Base-by-base conservation (phyloP, 2,113 vertebrate species). In the Brachyhypopomus gauderio region DNA sequence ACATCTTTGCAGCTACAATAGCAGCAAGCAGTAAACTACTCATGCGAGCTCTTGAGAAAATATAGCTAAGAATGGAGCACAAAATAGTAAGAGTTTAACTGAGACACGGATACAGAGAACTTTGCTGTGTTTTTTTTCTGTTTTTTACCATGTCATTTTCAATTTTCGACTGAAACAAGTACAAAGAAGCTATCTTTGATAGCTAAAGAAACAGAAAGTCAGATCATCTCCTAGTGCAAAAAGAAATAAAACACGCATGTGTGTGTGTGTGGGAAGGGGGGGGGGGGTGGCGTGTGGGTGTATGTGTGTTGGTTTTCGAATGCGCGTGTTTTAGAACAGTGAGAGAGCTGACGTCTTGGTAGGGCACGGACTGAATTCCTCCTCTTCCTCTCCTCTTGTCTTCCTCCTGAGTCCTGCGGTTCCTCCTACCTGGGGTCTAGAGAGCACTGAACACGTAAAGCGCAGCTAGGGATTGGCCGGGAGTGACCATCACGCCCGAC, bases 361-460 rank as follows among this genome's bases (percentile, higher is more conserved):
- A 72, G 67, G 73, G 55, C 58, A 55, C 69, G 41, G 48, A 45
- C 77, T 84, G 70, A 52, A 36, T 34, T 73, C 59, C 70, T 80
- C 78, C 48, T 80, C 69, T 80, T 72, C 52, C 41, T 38, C 41
- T 72, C 74, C 71, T 67, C 48, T 45, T 70, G 59, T 45, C 38
- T 48, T 38, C 55, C 69, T 63, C 71, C 36, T 45, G 64, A 71
- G 70, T 72, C 41, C 48, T 59, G 48, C 77, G 55, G 4, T n/a
- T 75, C 66, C 64, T 72, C 72, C 52, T 72, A 60, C 77, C 66
- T 75, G 78, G 79, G 69, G 78, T 73, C 69, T 62, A 64, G 62
- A 80, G 75, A 77, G 79, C 79, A 80, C 75, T 85, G 83, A 74
- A 81, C 72, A 81, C 78, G 48, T 66, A 72, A 81, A 81, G 83